Percentiles rank a stretch among this genome's conserved stretches.
phyloP scores from a whole-genome alignment of 2,888 invertebrate genomes.

The Pyralis farinalis region DNA sequence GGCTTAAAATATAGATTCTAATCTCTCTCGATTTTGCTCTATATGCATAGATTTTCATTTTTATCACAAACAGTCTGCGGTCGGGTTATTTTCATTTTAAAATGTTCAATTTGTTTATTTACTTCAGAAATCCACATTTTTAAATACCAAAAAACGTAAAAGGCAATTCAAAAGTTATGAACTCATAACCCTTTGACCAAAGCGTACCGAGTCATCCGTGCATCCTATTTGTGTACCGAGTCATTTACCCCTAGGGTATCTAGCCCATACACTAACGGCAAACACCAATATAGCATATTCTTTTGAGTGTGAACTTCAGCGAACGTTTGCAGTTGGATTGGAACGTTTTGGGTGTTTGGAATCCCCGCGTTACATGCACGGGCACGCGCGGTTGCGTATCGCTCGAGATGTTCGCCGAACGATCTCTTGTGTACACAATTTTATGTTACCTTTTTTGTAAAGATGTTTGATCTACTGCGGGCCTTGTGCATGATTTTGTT shows the following conservation, averaged over 20 bases:
- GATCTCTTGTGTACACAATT: slow-evolving; percentile 52
- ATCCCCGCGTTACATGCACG: slow-evolving; percentile 60
- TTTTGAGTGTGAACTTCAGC: slow-evolving; percentile 55
- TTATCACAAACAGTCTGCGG: too few relatives aligned
- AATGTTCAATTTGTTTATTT: too few relatives aligned
- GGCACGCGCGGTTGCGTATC: slow-evolving; percentile 64
- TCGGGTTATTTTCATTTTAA: too few relatives aligned
- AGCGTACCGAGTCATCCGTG: background rate
- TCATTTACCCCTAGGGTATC: slow-evolving; percentile 15
- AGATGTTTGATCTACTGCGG: slow-evolving; percentile 35
- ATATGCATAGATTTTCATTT: too few relatives aligned
- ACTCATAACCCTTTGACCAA: slow-evolving; percentile 1
- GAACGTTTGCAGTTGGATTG: slow-evolving; percentile 65
- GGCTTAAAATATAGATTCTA: too few relatives aligned
- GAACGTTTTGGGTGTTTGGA: slow-evolving; percentile 46
- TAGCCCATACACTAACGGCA: slow-evolving; percentile 21
- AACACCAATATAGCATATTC: slow-evolving; percentile 55
- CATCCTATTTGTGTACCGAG: slow-evolving; percentile 1
- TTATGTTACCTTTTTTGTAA: slow-evolving; percentile 39
- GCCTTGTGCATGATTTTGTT: too few relatives aligned
- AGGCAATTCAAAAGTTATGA: background rate
- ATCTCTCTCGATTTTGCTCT: too few relatives aligned
- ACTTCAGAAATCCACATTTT: too few relatives aligned
- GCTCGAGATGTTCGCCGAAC: slow-evolving; percentile 30
- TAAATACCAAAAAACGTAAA: background rate